These are phyloP conservation scores for Apodemia zela DNA, from an alignment of 2,888 invertebrate genomes.

Conservation along the genomic window DNA sequence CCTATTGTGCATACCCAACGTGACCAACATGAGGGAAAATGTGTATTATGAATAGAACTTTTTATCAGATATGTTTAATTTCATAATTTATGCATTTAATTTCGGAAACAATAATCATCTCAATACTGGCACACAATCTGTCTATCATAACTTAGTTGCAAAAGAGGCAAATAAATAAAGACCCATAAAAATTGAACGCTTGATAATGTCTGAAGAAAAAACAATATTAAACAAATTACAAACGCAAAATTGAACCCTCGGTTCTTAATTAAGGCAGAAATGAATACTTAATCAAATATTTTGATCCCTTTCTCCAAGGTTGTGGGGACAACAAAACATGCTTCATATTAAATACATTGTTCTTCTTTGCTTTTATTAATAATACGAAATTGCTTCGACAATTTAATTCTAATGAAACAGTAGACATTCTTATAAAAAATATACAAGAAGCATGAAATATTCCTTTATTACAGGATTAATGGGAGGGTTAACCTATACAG, in stretches of 20 bases:
- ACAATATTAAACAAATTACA: neutral
- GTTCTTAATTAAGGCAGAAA: neutral
- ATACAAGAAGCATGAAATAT: neutral
- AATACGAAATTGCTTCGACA: neutral
- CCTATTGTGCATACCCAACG: too few species aligned
- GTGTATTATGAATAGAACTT: too few species aligned
- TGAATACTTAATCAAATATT: conserved; percentile 6
- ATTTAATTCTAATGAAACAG: conserved; percentile 1
- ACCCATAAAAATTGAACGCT: too few species aligned
- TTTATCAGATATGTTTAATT: too few species aligned
- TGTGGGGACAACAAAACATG: conserved; percentile 28
- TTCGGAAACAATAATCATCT: too few species aligned
- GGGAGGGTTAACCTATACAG: neutral
- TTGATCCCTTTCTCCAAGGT: conserved; percentile 2
- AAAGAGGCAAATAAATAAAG: too few species aligned
- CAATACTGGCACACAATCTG: too few species aligned
- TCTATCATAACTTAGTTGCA: too few species aligned
- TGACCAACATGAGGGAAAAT: too few species aligned
- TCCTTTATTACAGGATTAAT: neutral
- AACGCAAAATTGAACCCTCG: neutral
- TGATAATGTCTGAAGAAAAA: neutral
- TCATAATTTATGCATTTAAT: too few species aligned
- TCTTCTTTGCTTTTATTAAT: neutral
- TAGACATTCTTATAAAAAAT: neutral
- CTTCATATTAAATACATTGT: conserved; percentile 26